Base-by-base conservation (phyloP, 2,888 invertebrate species). In the Athetis lepigone region DNA sequence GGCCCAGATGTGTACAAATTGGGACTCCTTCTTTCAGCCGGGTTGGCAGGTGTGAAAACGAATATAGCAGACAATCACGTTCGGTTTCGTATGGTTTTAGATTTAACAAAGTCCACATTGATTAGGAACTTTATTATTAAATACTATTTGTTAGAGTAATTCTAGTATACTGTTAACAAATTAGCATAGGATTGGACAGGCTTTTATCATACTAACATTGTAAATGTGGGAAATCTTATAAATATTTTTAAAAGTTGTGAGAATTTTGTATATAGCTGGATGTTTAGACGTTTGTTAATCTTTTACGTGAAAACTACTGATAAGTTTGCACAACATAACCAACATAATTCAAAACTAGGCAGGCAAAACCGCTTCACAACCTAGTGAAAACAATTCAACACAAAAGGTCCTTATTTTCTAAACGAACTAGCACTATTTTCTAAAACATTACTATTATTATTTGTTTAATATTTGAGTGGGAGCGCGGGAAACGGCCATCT, bases 381-480 rank as follows among this genome's bases (percentile, higher is more conserved):
- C n/a, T 13, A 16, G 11, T 18, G 1, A 18, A 39, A 18, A 4
- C 4, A 33, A 13, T 23, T 13, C 9, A 54, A 5, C 2, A 33
- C 5, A 54, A 59, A 59, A 42, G 46, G 2, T 40, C 21, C 18
- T 46, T 23, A 57, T 19, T 40, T 11, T 16, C 21, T 4, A 43
- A 66, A 59, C 40, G 72, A 65, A 72, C 33, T 19, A 43, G 37
- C 29, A 54, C 67, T 63, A 67, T 72, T 75, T 79, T 71, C 70
- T 65, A 71, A 64, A 50, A 65, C 71, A 70, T 64, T 70, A 66
- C 55, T 77, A 71, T 77, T 70, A 70, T 74, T 71, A 69, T 71
- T 75, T 70, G 56, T 77, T 79, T 80, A 80, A 79, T 79, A 77
- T 77, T 79, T 80, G 67, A 80, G 60, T 54, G 45, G 60, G 23